Evolutionary conservation across 2,888 invertebrate species (phyloP).

Genomic region (Drosophila atripex): DNA sequence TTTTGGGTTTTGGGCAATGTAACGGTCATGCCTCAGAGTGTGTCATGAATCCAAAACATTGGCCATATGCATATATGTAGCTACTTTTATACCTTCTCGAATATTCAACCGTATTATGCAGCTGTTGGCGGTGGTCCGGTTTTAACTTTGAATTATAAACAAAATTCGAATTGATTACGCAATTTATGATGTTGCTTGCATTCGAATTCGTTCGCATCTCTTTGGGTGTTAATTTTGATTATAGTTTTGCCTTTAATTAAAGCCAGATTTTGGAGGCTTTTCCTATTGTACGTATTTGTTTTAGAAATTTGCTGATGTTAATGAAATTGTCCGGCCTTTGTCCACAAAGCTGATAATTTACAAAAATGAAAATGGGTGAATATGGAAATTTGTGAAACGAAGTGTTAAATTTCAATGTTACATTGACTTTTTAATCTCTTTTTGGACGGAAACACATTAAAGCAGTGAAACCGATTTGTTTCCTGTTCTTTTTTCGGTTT

Average conservation of each 20-base stretch:
- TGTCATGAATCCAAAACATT: slow-evolving; percentile 61
- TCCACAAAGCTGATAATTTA: slow-evolving; percentile 56
- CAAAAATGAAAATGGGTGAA: slow-evolving; percentile 24
- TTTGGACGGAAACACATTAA: slow-evolving; percentile 3
- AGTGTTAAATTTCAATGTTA: slow-evolving; percentile 54
- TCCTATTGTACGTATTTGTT: slow-evolving; percentile 50
- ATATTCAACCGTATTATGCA: slow-evolving; percentile 30
- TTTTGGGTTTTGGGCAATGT: slow-evolving; percentile 63
- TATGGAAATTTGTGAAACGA: slow-evolving; percentile 64
- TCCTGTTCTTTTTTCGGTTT: slow-evolving; percentile 6
- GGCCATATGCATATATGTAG: slow-evolving; percentile 4
- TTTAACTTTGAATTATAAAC: slow-evolving; percentile 58
- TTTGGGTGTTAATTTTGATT: slow-evolving; percentile 64
- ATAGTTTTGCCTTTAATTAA: slow-evolving; percentile 56
- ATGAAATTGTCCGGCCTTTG: slow-evolving; percentile 53
- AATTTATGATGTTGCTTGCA: slow-evolving; percentile 49
- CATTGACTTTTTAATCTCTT: slow-evolving; percentile 7
- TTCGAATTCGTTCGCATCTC: slow-evolving; percentile 46
- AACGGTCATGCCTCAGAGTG: slow-evolving; percentile 66
- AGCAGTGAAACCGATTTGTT: slow-evolving; percentile 24
- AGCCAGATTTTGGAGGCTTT: slow-evolving; percentile 38
- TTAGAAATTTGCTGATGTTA: slow-evolving; percentile 52
- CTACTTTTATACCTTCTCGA: not conserved
- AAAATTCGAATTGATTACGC: slow-evolving; percentile 63
- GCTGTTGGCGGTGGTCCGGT: slow-evolving; percentile 61